Conservation (phyloP, 2,888 invertebrate genomes). For the Trichacis sp. region DNA sequence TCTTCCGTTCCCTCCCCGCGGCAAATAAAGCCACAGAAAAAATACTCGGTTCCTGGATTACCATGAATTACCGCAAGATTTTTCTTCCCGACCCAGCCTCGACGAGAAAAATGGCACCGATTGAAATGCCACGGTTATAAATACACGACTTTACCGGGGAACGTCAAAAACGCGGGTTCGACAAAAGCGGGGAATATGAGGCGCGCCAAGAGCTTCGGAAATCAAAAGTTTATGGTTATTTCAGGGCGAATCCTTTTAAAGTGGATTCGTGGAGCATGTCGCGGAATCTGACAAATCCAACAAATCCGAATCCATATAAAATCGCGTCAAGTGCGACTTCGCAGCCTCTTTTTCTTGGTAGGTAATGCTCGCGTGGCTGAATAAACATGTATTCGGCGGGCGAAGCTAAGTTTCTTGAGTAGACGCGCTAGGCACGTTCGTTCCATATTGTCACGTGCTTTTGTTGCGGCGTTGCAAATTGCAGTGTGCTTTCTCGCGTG, state of each 20-base stretch:
- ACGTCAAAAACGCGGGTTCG: slow-evolving; percentile 5
- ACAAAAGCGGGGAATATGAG: slow-evolving; percentile 20
- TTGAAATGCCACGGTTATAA: neutral
- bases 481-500: slow-evolving; percentile 49
- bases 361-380: slow-evolving; percentile 28
- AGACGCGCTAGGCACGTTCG: slow-evolving; percentile 56
- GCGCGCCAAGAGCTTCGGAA: slow-evolving; percentile 21
- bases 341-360: slow-evolving; percentile 20
- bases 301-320: slow-evolving; percentile 54
- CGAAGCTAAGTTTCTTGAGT: slow-evolving; percentile 21
- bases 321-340: slow-evolving; percentile 44
- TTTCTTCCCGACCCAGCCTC: no score
- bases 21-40: neutral
- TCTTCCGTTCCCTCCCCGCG: neutral
- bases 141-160: neutral
- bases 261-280: slow-evolving; percentile 36
- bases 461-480: slow-evolving; percentile 62
- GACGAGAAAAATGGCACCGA: neutral
- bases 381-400: slow-evolving; percentile 45
- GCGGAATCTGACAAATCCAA: slow-evolving; percentile 58
- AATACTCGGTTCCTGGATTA: neutral
- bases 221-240: slow-evolving; percentile 41
- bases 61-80: neutral
- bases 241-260: slow-evolving; percentile 46
- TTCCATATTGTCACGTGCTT: slow-evolving; percentile 62